Conservation (phyloP, 37 sponge, comb jelly and placozoan species). For the Mnemiopsis leidyi region DNA sequence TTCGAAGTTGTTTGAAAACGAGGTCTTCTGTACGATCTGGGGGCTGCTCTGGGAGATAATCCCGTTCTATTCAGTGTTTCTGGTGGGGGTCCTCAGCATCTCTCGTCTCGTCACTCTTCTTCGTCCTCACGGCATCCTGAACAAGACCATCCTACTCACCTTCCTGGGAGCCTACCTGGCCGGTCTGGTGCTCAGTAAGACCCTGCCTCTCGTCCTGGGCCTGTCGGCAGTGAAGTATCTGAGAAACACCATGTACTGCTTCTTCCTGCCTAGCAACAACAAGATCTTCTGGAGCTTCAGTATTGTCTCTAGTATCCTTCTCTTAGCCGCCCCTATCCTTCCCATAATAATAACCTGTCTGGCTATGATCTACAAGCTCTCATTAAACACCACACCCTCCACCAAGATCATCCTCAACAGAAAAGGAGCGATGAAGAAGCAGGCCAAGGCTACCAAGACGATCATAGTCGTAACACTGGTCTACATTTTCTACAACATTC, state of each 20-base stretch:
- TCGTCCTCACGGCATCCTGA: conserved; percentile 19
- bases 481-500: conserved; percentile 58
- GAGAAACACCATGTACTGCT: conserved; percentile 58
- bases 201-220: not conserved
- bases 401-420: not conserved
- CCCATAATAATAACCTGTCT: conserved; percentile 49
- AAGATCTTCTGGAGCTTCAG: conserved; percentile 5
- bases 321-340: conserved; percentile 31
- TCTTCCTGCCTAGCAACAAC: conserved; percentile 24
- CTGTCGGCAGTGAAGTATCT: not conserved
- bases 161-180: conserved; percentile 2
- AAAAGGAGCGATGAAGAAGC: not conserved
- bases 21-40: conserved; percentile 35
- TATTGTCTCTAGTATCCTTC: conserved; percentile 1
- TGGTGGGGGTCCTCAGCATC: conserved; percentile 58
- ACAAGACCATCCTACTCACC: not conserved
- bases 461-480: conserved; percentile 44
- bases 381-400: not conserved
- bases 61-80: conserved; percentile 57
- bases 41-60: conserved; percentile 57
- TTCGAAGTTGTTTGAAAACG: not conserved
- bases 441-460: conserved; percentile 31
- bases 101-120: conserved; percentile 39
- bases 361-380: conserved; percentile 57
- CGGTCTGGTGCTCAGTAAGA: conserved; percentile 43